Conservation (phyloP, 2,797 vertebrate genomes). For the Arctocebus calabarensis region DNA sequence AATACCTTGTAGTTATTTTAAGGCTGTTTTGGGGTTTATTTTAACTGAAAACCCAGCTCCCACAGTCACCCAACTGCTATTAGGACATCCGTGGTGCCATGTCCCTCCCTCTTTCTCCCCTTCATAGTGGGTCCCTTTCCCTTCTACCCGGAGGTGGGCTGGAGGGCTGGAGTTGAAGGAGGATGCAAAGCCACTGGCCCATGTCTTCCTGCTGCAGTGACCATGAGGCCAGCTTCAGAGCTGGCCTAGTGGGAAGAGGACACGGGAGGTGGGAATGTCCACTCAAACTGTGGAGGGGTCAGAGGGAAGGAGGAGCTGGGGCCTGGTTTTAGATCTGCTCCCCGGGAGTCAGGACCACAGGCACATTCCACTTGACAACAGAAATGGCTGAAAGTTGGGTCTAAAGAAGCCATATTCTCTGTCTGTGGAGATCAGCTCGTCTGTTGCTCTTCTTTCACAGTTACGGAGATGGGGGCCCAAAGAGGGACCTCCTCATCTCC, state of each 20-base stretch:
- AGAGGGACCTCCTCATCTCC: background rate
- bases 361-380: background rate
- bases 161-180: background rate
- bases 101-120: background rate
- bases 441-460: background rate
- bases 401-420: background rate
- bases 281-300: background rate
- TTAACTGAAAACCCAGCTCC: conserved; percentile 83
- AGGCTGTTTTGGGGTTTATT: conserved; percentile 85
- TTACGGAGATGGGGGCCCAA: background rate
- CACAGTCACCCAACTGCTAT: conserved; percentile 81
- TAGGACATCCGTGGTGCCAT: background rate
- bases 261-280: background rate
- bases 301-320: background rate
- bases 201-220: fast-evolving
- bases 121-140: background rate
- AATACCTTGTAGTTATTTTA: conserved; percentile 88
- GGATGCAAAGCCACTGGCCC: too few species aligned
- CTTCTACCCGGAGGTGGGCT: background rate
- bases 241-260: background rate
- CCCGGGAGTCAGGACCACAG: background rate
- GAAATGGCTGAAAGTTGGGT: conserved; percentile 6
- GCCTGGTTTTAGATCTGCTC: background rate
- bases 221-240: background rate
- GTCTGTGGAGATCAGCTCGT: background rate